A percentile compares a stretch with the other conserved stretches of the same genome.
phyloP scores from a whole-genome alignment of 1,140 invertebrate species.

The Drosophila yakuba region DNA sequence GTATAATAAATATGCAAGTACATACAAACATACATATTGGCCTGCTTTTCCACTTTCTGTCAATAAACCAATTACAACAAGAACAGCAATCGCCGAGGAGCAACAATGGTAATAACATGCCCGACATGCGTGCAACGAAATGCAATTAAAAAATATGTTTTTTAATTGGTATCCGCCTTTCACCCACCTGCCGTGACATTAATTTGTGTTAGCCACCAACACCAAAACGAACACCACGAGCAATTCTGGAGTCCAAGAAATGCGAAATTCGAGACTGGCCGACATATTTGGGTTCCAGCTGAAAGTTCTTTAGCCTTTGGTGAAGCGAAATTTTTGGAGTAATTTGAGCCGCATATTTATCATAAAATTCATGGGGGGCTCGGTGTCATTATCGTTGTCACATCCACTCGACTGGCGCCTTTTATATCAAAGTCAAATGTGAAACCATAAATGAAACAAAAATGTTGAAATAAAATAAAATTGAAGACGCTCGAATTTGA shows the following conservation, averaged over 20 bases:
- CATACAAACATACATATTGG: constrained; percentile 39
- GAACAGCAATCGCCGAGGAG: constrained; percentile 33
- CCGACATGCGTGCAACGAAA: constrained; percentile 63
- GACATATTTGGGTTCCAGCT: constrained; percentile 19
- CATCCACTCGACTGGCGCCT: constrained; percentile 49
- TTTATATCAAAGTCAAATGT: constrained; percentile 59
- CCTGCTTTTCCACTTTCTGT: constrained; percentile 58
- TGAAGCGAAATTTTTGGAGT: constrained; percentile 56
- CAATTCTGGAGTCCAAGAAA: constrained; percentile 27
- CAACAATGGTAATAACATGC: constrained; percentile 35
- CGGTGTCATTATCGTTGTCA: constrained; percentile 64
- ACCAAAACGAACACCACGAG: constrained; percentile 26
- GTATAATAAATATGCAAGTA: constrained; percentile 32
- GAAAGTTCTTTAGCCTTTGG: constrained; percentile 32
- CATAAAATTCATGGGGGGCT: constrained; percentile 43
- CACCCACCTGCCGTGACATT: constrained; percentile 71
- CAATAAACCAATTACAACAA: constrained; percentile 78
- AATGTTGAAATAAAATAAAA: constrained; percentile 21
- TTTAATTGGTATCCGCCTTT: constrained; percentile 68
- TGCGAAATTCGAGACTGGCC: constrained; percentile 41
- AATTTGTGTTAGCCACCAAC: constrained; percentile 68
- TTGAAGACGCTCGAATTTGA: constrained; percentile 38
- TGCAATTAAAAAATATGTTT: constrained; percentile 78
- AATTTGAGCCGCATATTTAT: constrained; percentile 67
- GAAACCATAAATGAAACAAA: constrained; percentile 19